Percentiles rank a stretch among this genome's conserved stretches.
Evolutionary conservation across 2,797 vertebrate genomes (phyloP).

Genomic region (Champsocephalus esox): DNA sequence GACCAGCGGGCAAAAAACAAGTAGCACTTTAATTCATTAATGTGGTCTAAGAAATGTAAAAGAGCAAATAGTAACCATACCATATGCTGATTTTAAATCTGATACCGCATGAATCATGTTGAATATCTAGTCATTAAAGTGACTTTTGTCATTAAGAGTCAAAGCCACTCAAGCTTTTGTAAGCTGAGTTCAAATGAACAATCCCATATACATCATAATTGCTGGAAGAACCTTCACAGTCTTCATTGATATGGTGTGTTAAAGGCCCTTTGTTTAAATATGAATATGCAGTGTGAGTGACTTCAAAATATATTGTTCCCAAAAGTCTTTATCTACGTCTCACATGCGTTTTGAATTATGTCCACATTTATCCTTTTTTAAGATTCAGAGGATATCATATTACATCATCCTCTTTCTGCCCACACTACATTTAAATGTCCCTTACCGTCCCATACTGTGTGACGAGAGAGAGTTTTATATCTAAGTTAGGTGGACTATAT

Average conservation of each 20-base stretch:
- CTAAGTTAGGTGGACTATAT: not conserved
- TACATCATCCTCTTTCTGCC: constrained; percentile 1
- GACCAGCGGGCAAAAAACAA: too few species aligned
- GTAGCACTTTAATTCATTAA: too few species aligned
- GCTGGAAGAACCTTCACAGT: not conserved
- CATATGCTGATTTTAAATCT: too few species aligned
- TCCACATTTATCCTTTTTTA: constrained; percentile 1
- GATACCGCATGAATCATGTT: not conserved
- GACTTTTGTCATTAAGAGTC: not conserved
- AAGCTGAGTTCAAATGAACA: not conserved
- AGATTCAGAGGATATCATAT: constrained; percentile 7
- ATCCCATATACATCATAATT: not conserved
- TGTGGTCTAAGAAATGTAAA: too few species aligned
- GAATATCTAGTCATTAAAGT: not conserved
- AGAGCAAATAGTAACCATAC: too few species aligned
- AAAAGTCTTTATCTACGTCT: constrained; percentile 8
- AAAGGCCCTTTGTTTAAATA: not conserved
- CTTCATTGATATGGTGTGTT: not conserved
- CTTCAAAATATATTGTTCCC: constrained; percentile 6
- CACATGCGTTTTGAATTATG: not conserved
- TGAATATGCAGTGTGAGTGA: constrained; percentile 4
- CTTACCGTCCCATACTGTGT: not conserved
- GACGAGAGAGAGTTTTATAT: not conserved
- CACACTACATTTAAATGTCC: not conserved
- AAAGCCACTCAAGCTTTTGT: not conserved